Base-by-base conservation (phyloP, 2,797 vertebrate genomes). In the Rhyacichthys aspro region DNA sequence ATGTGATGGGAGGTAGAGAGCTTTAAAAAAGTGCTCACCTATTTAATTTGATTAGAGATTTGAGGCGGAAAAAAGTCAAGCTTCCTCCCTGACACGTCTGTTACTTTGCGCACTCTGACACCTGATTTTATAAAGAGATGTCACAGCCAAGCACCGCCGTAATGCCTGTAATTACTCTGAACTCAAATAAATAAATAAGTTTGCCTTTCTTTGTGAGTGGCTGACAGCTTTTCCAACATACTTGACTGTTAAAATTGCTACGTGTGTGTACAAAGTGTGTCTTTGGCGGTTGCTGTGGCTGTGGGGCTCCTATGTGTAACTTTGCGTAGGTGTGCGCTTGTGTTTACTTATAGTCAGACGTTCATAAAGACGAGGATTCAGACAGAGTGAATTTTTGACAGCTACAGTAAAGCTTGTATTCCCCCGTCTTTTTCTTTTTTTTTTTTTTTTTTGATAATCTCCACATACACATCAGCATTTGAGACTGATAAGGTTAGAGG, bases 141-240 rank as follows among this genome's bases (percentile, higher is more conserved):
- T 93, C 90, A 92, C 76, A 78, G 86, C 84, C 85, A 76, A 79
- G 89, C 84, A 46, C 77, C 41, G 33, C 55, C 18, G 84, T 90
- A 91, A 92, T 86, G 85, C 85, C 76, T 88, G 75, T 93, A 93
- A 94, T 94, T 93, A 92, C 89, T 92, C 87, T 92, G 89, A 92
- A 93, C 88, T 91, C 85, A 90, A 91, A 92, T 90, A 93, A 93
- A 93, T 92, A 92, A 92, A 93, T 93, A 82, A 89, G 79, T 86
- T 79, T 85, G 82, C 86, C 77, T 87, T 90, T 83, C 87, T 89
- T 88, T 89, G 83, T 90, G 88, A 78, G 83, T 86, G 81, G 82
- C 81, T 94, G 92, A 92, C 92, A 94, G 90, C 76, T 91, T 89
- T 91, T 90, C 88, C 88, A 88, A 87, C 89, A 91, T 83, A 61